phyloP scores from a whole-genome alignment of 2,888 invertebrate species.

The Acronicta leporina region DNA sequence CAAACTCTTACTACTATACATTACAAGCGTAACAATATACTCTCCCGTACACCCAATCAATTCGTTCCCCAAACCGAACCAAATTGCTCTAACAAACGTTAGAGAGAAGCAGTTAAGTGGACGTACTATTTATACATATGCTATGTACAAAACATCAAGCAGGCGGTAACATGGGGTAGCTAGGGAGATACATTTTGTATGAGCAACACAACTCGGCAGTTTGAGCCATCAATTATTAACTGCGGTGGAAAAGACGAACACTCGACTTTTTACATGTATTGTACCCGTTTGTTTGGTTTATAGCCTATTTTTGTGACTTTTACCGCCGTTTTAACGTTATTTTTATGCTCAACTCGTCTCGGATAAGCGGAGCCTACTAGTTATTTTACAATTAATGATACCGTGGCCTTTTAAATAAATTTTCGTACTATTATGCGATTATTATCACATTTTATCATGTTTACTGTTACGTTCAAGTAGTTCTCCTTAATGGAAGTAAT shows the following conservation, averaged over 20 bases:
- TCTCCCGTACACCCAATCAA: conserved; percentile 64
- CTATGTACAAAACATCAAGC: conserved; percentile 68
- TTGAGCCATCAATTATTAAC: conserved; percentile 87
- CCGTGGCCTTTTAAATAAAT: conserved; percentile 26
- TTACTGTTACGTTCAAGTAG: conserved; percentile 16
- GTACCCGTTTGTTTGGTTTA: conserved; percentile 79
- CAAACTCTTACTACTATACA: conserved; percentile 45
- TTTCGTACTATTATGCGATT: conserved; percentile 24
- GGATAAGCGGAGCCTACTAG: conserved; percentile 55
- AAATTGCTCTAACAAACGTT: conserved; percentile 69
- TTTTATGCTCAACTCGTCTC: conserved; percentile 69
- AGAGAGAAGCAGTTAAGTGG: conserved; percentile 63
- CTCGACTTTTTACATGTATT: conserved; percentile 84
- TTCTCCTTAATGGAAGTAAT: conserved; percentile 10
- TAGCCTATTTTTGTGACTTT: conserved; percentile 84
- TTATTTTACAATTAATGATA: conserved; percentile 54
- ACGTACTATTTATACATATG: conserved; percentile 61
- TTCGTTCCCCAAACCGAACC: conserved; percentile 63
- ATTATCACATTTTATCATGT: conserved; percentile 29
- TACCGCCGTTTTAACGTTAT: conserved; percentile 75
- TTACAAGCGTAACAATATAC: conserved; percentile 56
- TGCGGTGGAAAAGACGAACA: conserved; percentile 80
- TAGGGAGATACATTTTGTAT: conserved; percentile 85
- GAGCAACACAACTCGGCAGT: conserved; percentile 89
- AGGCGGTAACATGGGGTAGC: conserved; percentile 85